phyloP scores from a whole-genome alignment of 2,888 invertebrate species.

The Dicyrtoma fusca region DNA sequence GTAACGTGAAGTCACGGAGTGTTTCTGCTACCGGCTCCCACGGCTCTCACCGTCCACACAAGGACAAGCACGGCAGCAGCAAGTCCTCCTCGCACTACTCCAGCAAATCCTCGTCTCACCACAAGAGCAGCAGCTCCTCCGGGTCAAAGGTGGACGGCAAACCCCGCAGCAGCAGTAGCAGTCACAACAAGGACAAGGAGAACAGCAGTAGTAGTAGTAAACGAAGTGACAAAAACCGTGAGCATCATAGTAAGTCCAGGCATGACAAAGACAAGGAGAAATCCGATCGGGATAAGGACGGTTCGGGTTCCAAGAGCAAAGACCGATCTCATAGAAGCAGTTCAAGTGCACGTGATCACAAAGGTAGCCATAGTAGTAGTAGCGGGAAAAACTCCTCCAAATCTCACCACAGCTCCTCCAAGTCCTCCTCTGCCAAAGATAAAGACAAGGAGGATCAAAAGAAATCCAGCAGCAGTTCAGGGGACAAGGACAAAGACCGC shows the following conservation, averaged over 20 bases:
- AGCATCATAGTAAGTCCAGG: conserved; percentile 23
- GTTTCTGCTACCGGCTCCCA: neutral
- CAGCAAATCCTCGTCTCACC: too few relatives aligned
- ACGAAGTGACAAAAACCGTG: conserved; percentile 35
- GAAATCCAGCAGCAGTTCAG: conserved; percentile 15
- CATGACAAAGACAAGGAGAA: conserved; percentile 36
- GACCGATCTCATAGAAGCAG: conserved; percentile 36
- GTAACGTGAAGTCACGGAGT: neutral
- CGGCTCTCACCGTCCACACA: conserved; percentile 1
- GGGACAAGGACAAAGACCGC: conserved; percentile 16
- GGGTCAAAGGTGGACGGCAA: neutral
- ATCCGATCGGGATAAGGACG: conserved; percentile 24
- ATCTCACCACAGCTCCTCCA: conserved; percentile 32
- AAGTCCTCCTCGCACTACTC: neutral
- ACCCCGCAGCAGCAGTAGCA: conserved; percentile 9
- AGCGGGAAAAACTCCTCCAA: conserved; percentile 1
- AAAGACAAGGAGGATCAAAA: conserved; percentile 20
- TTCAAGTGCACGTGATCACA: conserved; percentile 34
- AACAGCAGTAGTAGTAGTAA: conserved; percentile 36
- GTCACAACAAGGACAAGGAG: conserved; percentile 22
- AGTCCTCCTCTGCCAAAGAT: neutral
- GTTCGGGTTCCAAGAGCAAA: conserved; percentile 22
- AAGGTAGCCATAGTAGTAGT: neutral
- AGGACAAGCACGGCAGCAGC: conserved; percentile 6
- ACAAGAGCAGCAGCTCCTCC: too few relatives aligned